Evolutionary conservation across 2,113 vertebrate species (phyloP), one percentile per base, ranked within the genome.

Genomic region (Neotoma lepida): DNA sequence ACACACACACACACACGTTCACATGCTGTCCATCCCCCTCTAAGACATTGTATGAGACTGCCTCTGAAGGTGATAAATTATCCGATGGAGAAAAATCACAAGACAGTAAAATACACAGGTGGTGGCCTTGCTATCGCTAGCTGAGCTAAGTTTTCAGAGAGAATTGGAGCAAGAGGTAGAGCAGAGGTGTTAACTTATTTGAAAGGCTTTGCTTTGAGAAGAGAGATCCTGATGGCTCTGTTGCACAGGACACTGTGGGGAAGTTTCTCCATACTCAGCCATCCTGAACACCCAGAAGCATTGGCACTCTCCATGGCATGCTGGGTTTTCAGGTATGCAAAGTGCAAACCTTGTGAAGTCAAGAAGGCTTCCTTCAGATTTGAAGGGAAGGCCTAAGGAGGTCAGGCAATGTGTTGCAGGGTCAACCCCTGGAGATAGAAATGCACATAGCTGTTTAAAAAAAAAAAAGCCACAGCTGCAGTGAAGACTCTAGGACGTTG

Each of bases 81-180:
- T 82, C 56, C 28, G 56, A 5, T 63, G n/a, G 26, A 61, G 39
- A 26, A 84, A 84, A 30, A 84, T 30, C 9, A 63, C 56, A 41
- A 82, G 80, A 24, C 80, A 61, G 24, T 9, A 61, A 26, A 61
- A 17, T 56, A 82, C 24, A 61, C 56, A 30, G 6, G 14, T 41
- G 12, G n/a, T 28, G n/a, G 56, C 54, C 28, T 30, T 4, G 3
- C 5, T 4, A 8, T 41, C 39, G 2, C n/a, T 1, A 28, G 56
- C n/a, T 63, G 54, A 84, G 56, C 22, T n/a, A 44, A 39, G n/a
- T 61, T 82, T 82, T 17, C n/a, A 33, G 46, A 18, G 46, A 77
- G 14, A 77, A 51, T 7, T 61, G n/a, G n/a, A 41, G 26, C n/a
- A 20, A 56, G 22, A n/a, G 58, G 22, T 41, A 39, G 80, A 39